Conservation (phyloP, 2,797 vertebrate species). For the Mormyrus proboscirostris region DNA sequence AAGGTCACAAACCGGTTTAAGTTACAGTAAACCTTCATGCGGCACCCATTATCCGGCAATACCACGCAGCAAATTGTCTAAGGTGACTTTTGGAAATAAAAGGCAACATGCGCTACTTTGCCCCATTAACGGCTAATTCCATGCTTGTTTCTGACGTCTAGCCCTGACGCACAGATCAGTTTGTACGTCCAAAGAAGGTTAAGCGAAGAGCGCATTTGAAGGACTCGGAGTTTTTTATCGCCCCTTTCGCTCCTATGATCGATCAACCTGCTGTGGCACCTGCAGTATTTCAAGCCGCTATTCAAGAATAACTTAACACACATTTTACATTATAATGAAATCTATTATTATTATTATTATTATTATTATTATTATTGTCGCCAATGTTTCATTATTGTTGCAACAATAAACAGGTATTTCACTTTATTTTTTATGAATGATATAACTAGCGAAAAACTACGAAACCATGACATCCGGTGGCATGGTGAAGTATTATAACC, state of each 20-base stretch:
- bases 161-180: not conserved
- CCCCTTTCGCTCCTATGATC: not conserved
- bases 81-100: constrained; percentile 12
- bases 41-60: not conserved
- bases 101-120: not conserved
- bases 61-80: not conserved
- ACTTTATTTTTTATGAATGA: not conserved
- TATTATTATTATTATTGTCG: not conserved
- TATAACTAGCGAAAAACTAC: not conserved
- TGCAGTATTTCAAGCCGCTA: not conserved
- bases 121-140: not conserved
- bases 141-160: not conserved
- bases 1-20: constrained; percentile 4
- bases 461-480: not conserved
- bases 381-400: not conserved
- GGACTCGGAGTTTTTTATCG: not conserved
- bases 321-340: not conserved
- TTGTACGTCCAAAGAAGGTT: not conserved
- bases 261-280: not conserved
- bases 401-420: not conserved
- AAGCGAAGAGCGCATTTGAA: not conserved
- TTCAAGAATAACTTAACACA: not conserved
- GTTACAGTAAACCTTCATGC: not conserved
- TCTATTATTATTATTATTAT: constrained; percentile 17
- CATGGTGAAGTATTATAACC: not conserved